Base-by-base conservation (phyloP, 2,113 vertebrate genomes). In the Pluvianellus socialis region DNA sequence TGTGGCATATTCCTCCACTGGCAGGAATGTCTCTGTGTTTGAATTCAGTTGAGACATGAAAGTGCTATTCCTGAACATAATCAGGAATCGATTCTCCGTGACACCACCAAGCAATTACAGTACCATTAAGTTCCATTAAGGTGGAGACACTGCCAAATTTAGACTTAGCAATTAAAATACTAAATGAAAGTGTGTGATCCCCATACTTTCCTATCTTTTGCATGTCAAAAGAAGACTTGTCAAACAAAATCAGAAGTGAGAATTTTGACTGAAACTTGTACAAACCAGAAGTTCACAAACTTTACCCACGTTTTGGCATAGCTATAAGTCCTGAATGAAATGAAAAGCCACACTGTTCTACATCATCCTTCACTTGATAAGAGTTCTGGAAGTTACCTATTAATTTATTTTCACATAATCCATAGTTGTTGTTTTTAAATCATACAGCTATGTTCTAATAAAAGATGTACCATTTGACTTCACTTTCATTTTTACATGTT, bases 41-140 rank as follows among this genome's bases (percentile, higher is more conserved):
- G 83, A 93, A 80, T 82, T 94, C 92, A 88, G 74, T 62, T 90
- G 75, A 95, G 89, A 92, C 9, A 2, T 12, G n/a, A 82, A 90
- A 94, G 92, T 96, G 88, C 92, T 96, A 93, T 94, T 95, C 91
- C 94, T 96, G 93, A 95, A 88, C 55, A 50, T 68, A 89, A 95
- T 97, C 94, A 95, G 70, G 80, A 90, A 95, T 94, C n/a, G 52
- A 96, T 96, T 96, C 93, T 91, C 76, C 4, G 1, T 93, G 90
- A 96, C 85, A 94, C 93, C 70, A 84, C 76, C 38, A 40, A 92
- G 92, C 90, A 97, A 96, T 97, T 97, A 97, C 92, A 67, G 86
- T 3, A 32, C 93, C 95, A 97, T 97, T 97, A 97, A 90, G 86
- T 93, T 96, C 97, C 93, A 96, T 96, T 96, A 97, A 88, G 65